A percentile compares a stretch with the other conserved stretches of the same genome.
Evolutionary conservation across 2,888 invertebrate species (phyloP).

Genomic region (Machimus rusticus): DNA sequence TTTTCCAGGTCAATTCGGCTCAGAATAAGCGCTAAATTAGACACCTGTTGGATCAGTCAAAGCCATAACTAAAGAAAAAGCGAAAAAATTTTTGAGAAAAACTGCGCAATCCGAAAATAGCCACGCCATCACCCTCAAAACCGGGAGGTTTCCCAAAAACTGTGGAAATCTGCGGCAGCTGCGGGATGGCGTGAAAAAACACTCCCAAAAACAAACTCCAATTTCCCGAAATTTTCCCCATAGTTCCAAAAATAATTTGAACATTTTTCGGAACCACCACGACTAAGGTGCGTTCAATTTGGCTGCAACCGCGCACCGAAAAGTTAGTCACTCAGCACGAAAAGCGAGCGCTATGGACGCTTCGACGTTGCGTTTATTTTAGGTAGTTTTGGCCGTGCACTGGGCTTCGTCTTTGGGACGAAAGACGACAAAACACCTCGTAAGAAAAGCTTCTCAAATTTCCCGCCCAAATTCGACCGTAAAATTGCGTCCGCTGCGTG

Average conservation of each 20-base stretch:
- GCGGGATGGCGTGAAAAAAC: background rate
- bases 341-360: background rate
- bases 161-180: background rate
- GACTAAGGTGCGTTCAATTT: background rate
- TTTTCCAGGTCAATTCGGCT: background rate
- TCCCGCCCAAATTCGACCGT: constrained; percentile 25
- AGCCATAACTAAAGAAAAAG: constrained; percentile 8
- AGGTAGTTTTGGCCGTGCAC: background rate
- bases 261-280: background rate
- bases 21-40: constrained; percentile 23
- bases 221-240: background rate
- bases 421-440: background rate
- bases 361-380: constrained; percentile 1
- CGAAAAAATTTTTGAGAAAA: background rate
- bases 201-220: constrained; percentile 26
- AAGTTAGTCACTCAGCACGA: background rate
- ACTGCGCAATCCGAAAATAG: background rate
- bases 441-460: constrained; percentile 21
- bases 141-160: background rate
- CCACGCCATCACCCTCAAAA: background rate
- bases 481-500: background rate
- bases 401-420: background rate
- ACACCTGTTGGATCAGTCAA: constrained; percentile 25
- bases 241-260: constrained; percentile 4
- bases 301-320: background rate